Conservation (phyloP, 2,113 vertebrate species). For the Brevimyrus niger region DNA sequence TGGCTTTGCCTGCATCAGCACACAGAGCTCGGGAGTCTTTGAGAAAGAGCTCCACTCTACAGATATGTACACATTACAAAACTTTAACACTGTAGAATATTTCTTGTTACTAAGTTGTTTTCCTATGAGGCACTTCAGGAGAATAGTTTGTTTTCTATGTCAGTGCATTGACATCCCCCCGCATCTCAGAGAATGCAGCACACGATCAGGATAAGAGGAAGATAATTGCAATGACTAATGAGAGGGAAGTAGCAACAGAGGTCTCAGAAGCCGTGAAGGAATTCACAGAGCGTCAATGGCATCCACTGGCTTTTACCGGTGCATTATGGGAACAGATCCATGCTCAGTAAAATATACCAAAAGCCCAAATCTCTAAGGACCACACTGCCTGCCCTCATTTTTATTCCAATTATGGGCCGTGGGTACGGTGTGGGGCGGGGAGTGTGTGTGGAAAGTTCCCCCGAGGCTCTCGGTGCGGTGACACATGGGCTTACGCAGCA, state of each 20-base stretch:
- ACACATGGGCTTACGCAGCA: not conserved
- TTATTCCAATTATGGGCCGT: not conserved
- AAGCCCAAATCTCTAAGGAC: slow-evolving; percentile 5
- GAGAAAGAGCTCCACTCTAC: not conserved
- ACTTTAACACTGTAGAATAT: not conserved
- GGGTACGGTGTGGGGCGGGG: not conserved
- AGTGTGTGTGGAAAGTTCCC: not conserved
- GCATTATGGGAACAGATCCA: not conserved
- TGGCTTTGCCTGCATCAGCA: not conserved
- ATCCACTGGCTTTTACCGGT: not conserved
- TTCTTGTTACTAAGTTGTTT: not conserved
- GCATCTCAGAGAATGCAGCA: not conserved
- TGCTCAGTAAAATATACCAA: slow-evolving; percentile 1
- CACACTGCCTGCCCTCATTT: not conserved
- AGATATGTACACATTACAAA: not conserved
- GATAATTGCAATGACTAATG: slow-evolving; percentile 9
- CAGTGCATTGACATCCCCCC: not conserved
- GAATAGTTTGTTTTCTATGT: not conserved
- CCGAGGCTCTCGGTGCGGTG: not conserved
- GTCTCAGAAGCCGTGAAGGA: not conserved
- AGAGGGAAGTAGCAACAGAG: not conserved
- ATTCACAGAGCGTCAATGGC: not conserved
- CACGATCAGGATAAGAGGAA: not conserved
- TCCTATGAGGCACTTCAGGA: not conserved
- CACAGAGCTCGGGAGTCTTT: not conserved